A percentile compares a stretch with the other conserved stretches of the same genome.
Conservation (phyloP, 2,888 invertebrate genomes). For the Drosophila monieri region DNA sequence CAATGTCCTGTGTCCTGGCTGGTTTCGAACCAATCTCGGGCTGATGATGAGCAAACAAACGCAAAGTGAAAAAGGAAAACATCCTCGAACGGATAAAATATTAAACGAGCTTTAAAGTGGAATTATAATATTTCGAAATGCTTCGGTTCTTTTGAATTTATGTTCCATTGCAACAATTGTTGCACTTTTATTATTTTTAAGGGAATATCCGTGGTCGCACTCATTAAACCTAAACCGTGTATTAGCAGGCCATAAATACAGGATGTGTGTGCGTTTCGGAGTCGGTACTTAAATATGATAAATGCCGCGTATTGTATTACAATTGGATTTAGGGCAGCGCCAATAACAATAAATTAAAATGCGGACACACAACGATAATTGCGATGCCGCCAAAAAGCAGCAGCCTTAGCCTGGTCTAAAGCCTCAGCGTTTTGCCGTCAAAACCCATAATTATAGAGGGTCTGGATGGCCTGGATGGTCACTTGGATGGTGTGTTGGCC, state of each 20-base stretch:
- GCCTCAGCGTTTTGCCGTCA: slow-evolving; percentile 6
- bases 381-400: slow-evolving; percentile 52
- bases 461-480: background rate
- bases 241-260: slow-evolving; percentile 76
- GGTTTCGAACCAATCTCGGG: slow-evolving; percentile 33
- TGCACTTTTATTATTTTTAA: background rate
- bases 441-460: slow-evolving; percentile 46
- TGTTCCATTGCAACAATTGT: background rate
- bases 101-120: background rate
- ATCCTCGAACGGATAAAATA: background rate
- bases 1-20: slow-evolving; percentile 55
- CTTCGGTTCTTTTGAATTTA: background rate
- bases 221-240: slow-evolving; percentile 72
- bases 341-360: slow-evolving; percentile 71
- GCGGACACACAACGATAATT: slow-evolving; percentile 69
- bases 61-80: slow-evolving; percentile 29
- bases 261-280: slow-evolving; percentile 61
- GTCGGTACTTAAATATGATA: slow-evolving; percentile 73
- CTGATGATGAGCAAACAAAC: slow-evolving; percentile 72
- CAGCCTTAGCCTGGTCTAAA: slow-evolving; percentile 7
- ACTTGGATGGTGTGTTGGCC: background rate
- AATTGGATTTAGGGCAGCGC: slow-evolving; percentile 72
- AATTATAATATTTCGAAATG: too few relatives aligned
- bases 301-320: slow-evolving; percentile 73
- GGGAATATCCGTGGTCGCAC: slow-evolving; percentile 20